These are phyloP conservation scores for Tetheella fluctuosa DNA, from an alignment of 2,888 invertebrate genomes.

Conservation along the genomic window DNA sequence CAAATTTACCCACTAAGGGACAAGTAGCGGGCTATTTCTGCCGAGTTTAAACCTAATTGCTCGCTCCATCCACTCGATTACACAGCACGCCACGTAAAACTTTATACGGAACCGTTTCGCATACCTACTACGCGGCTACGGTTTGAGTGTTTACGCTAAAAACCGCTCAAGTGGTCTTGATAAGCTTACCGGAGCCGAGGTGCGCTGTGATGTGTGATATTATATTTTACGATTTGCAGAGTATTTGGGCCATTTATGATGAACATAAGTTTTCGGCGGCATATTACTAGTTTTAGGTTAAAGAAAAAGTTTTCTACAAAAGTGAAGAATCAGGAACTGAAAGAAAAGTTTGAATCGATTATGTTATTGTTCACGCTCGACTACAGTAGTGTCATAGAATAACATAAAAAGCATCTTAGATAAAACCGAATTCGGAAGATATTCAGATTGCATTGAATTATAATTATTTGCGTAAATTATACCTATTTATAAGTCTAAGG, in stretches of 20 bases:
- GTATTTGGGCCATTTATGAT: neutral
- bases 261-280: neutral
- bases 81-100: constrained; percentile 16
- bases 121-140: constrained; percentile 2
- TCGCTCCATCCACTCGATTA: constrained; percentile 23
- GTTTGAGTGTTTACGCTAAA: constrained; percentile 17
- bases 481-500: no score
- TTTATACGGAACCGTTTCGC: constrained; percentile 11
- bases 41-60: constrained; percentile 28
- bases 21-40: constrained; percentile 12
- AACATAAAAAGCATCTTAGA: no score
- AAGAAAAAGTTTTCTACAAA: no score
- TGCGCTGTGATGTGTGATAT: constrained; percentile 7
- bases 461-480: no score
- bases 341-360: no score
- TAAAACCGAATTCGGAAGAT: no score
- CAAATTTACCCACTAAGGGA: constrained; percentile 11
- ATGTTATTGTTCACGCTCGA: no score
- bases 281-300: no score
- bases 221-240: neutral
- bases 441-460: no score
- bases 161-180: constrained; percentile 17
- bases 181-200: constrained; percentile 13
- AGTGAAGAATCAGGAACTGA: no score
- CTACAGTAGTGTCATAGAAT: no score